Evolutionary conservation across 2,888 invertebrate species (phyloP), one percentile per base, ranked within the genome.

Genomic region (Tipula confusa): DNA sequence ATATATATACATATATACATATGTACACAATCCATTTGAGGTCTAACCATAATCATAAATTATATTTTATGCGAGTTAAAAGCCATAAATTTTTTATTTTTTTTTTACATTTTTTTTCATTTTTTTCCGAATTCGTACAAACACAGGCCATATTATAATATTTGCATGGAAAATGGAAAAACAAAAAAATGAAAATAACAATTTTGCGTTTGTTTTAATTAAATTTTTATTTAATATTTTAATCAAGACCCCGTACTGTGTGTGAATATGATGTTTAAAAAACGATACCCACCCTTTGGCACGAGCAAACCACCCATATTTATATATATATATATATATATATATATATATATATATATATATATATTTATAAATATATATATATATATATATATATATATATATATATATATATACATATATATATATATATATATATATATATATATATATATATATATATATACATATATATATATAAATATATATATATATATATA

Each of bases 11-110:
- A 13, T 13, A 18, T 24, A 24, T 24, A 64, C 9, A 24, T 24
- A 9, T 64, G 64, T 64, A 24, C 13, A 64, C 64, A 64, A 64
- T 24, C 64, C 64, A 64, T 24, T 64, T 64, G 64, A 64, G 64
- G 64, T 64, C 64, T 64, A 64, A 64, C 64, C 64, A 64, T 64
- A 64, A 64, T 24, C 64, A 64, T 64, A 64, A 64, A 64, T 64
- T 24, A 64, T 64, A 64, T 64, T 64, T 64, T 64, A 64, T 24
- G 64, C 64, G 64, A 64, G 64, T 64, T 64, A 64, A 64, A 64
- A 64, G 24, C 24, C 64, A 64, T 64, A 64, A 64, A 64, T 24
- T 9, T 24, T n/a, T n/a, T n/a, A n/a, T n/a, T n/a, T n/a, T n/a
- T n/a, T n/a, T n/a, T n/a, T n/a, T n/a, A n/a, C n/a, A n/a, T n/a